Base-by-base conservation (phyloP, 2,797 vertebrate genomes). In the Diplodus puntazzo region DNA sequence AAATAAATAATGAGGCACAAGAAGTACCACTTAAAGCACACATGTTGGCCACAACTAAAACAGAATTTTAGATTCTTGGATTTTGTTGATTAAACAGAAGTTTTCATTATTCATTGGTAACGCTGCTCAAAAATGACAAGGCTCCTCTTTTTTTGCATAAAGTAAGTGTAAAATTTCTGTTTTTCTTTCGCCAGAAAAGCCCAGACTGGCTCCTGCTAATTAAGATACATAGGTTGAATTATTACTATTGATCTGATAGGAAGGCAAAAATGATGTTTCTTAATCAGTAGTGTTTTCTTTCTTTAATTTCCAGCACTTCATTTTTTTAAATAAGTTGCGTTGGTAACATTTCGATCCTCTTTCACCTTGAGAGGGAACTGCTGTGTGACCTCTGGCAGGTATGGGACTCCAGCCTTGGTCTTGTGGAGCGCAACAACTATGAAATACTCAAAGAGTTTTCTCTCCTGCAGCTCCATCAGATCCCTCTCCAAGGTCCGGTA, bases 381-480 rank as follows among this genome's bases (percentile, higher is more conserved):
- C 92, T 99, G 99, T 0, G 98, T 97, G 91, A 99, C 98, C 87
- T 99, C 98, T 5, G 98, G 98, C 87, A 98, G 92, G 89, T 98
- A 99, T 1, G 97, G 97, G 60, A 96, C 97, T 84, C 98, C 97
- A 62, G 97, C 97, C 34, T 98, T 98, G 82, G 97, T 98, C 94
- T 98, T 99, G 92, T 97, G 98, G 78, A 99, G 96, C 1, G 98
- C 98, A 69, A 99, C 97, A 45, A 99, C 98, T 63, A 99, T 96
- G 78, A 99, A 99, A 92, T 98, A 99, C 88, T 99, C 98, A 83
- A 99, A 99, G 23, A 99, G 95, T 84, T 99, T 98, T 77, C 98
- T 95, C 87, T 99, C 98, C 90, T 98, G 97, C 95, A 98, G 94
- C 53, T 99, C 98, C 59, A 98, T 97, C 79, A 98, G 92, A 87